A percentile compares a stretch with the other conserved stretches of the same genome.
Evolutionary conservation across 1,140 invertebrate genomes (phyloP).

Genomic region (Samia ricini): DNA sequence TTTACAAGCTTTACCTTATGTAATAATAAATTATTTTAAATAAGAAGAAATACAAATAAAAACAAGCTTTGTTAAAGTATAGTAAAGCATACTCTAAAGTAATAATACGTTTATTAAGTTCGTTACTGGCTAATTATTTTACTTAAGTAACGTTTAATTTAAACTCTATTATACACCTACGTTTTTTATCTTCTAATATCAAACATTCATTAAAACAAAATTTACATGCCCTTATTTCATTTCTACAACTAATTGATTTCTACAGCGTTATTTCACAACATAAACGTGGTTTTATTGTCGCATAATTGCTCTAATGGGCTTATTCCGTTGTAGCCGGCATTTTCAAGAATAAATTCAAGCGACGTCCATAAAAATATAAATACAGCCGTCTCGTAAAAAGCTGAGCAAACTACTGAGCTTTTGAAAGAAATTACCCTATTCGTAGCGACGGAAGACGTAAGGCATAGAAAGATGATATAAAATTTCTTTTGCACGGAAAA

Average conservation of each 20-base stretch:
- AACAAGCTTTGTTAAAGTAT: no score
- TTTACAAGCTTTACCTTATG: no score
- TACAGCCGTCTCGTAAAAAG: slow-evolving; percentile 34
- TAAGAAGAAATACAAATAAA: no score
- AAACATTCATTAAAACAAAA: background rate
- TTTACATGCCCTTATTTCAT: background rate
- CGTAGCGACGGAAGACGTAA: slow-evolving; percentile 51
- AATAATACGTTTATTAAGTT: background rate
- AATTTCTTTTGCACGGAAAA: slow-evolving; percentile 62
- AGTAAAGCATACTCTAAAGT: background rate
- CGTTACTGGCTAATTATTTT: background rate
- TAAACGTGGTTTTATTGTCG: slow-evolving; percentile 3
- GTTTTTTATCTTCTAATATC: background rate
- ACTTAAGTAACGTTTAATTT: background rate
- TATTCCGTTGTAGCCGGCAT: slow-evolving; percentile 14
- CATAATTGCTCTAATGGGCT: slow-evolving; percentile 16
- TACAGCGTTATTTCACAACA: background rate
- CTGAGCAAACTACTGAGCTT: slow-evolving; percentile 38
- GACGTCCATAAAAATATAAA: slow-evolving; percentile 39
- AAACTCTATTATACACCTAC: background rate
- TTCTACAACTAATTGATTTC: background rate
- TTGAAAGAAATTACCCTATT: slow-evolving; percentile 63
- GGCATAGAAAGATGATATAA: slow-evolving; percentile 53
- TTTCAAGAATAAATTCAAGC: slow-evolving; percentile 19
- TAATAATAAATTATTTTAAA: no score